phyloP scores from a whole-genome alignment of 2,888 invertebrate genomes.

The Rhaphigaster nebulosa region DNA sequence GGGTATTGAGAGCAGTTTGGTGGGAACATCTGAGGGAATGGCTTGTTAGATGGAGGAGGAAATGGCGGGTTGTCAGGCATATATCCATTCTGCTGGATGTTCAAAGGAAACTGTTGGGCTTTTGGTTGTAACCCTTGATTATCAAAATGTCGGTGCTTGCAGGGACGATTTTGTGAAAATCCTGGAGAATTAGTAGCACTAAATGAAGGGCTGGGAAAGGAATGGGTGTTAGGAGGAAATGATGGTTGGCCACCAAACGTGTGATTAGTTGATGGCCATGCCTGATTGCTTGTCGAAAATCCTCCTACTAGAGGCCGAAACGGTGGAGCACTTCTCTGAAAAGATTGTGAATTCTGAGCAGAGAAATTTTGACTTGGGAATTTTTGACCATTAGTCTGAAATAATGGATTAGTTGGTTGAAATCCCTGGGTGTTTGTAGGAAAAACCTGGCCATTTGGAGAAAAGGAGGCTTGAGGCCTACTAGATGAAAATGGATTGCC shows the following conservation, averaged over 20 bases:
- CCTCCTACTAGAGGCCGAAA: not conserved
- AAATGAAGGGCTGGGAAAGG: not conserved
- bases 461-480: constrained; percentile 8
- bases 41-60: not conserved
- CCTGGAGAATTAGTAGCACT: not conserved
- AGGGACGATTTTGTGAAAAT: constrained; percentile 3
- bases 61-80: constrained; percentile 4
- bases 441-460: not conserved
- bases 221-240: not conserved
- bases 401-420: not conserved
- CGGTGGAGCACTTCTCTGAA: not conserved
- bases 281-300: not conserved
- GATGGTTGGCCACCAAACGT: constrained; percentile 30
- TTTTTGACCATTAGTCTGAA: constrained; percentile 8
- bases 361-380: constrained; percentile 17
- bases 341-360: not conserved
- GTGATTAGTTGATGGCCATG: not conserved
- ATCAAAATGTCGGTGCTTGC: not conserved
- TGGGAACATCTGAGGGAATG: not conserved
- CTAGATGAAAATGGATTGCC: constrained; percentile 7
- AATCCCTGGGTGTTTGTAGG: not conserved
- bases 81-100: not conserved
- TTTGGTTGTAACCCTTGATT: constrained; percentile 14
- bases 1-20: not conserved
- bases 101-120: not conserved